These are phyloP conservation scores for Cotesia glomerata DNA, from an alignment of 1,140 invertebrate genomes.

Conservation along the genomic window DNA sequence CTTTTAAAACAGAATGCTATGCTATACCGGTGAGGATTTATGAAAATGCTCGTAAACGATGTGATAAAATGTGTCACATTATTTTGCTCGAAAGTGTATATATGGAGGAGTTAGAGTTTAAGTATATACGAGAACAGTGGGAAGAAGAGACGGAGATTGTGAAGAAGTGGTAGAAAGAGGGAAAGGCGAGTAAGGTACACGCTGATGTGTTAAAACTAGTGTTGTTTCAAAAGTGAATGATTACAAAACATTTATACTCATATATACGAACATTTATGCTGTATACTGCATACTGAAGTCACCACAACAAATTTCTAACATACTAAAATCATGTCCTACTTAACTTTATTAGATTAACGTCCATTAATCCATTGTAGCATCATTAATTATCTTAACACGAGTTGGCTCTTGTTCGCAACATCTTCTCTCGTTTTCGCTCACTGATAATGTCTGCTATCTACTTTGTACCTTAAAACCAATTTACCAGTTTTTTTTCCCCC, in stretches of 20 bases:
- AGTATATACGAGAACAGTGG: too few relatives aligned
- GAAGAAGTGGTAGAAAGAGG: too few relatives aligned
- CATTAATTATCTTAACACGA: slow-evolving; percentile 27
- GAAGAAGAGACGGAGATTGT: too few relatives aligned
- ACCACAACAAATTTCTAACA: slow-evolving; percentile 7
- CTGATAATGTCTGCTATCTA: slow-evolving; percentile 1
- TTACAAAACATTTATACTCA: neutral
- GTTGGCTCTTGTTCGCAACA: neutral
- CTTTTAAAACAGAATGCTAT: neutral
- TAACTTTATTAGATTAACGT: slow-evolving; percentile 31
- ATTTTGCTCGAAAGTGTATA: neutral
- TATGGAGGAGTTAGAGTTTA: too few relatives aligned
- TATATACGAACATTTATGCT: neutral
- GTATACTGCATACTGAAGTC: neutral
- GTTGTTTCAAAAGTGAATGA: neutral
- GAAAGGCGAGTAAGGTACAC: too few relatives aligned
- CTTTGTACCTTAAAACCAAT: neutral
- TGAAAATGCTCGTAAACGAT: slow-evolving; percentile 1
- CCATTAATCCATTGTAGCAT: slow-evolving; percentile 25
- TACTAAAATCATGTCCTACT: slow-evolving; percentile 12
- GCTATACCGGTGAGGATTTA: neutral
- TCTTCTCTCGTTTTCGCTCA: slow-evolving; percentile 6
- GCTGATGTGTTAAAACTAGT: neutral
- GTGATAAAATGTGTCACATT: neutral
- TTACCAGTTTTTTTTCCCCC: slow-evolving; percentile 5